A percentile compares a stretch with the other conserved stretches of the same genome.
phyloP scores from a whole-genome alignment of 2,797 vertebrate genomes.

The Rhodeus uyekii region DNA sequence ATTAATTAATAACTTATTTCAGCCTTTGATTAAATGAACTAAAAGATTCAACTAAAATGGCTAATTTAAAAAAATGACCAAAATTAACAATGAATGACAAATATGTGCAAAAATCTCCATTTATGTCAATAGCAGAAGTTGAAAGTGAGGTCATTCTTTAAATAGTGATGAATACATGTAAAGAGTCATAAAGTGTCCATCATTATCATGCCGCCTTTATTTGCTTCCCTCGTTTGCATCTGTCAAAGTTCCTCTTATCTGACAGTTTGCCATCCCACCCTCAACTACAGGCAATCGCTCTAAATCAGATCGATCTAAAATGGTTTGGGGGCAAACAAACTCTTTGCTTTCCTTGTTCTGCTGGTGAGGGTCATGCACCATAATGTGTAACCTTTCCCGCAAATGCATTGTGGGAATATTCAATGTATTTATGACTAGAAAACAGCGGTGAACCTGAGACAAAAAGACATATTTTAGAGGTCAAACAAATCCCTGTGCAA shows the following conservation, averaged over 20 bases:
- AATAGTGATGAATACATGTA: background rate
- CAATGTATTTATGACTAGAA: background rate
- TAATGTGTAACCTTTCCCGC: background rate
- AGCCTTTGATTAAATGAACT: background rate
- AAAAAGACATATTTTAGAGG: background rate
- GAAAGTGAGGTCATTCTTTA: background rate
- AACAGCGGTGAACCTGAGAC: background rate
- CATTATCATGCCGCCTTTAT: background rate
- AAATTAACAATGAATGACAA: background rate
- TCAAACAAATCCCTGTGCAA: background rate
- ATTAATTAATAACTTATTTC: too few relatives aligned
- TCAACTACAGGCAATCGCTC: slow-evolving; percentile 23
- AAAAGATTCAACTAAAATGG: background rate
- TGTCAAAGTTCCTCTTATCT: slow-evolving; percentile 49
- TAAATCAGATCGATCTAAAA: slow-evolving; percentile 42
- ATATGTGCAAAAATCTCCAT: background rate
- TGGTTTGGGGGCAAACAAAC: background rate
- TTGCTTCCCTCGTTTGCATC: slow-evolving; percentile 35
- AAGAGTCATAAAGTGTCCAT: background rate
- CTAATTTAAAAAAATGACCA: background rate
- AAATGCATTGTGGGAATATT: background rate
- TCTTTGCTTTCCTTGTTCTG: background rate
- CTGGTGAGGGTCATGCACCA: background rate
- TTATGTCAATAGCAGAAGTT: background rate
- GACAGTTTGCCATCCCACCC: slow-evolving; percentile 22